These are phyloP conservation scores for Typhlichthys subterraneus DNA, from an alignment of 2,797 vertebrate species.

Conservation along the genomic window DNA sequence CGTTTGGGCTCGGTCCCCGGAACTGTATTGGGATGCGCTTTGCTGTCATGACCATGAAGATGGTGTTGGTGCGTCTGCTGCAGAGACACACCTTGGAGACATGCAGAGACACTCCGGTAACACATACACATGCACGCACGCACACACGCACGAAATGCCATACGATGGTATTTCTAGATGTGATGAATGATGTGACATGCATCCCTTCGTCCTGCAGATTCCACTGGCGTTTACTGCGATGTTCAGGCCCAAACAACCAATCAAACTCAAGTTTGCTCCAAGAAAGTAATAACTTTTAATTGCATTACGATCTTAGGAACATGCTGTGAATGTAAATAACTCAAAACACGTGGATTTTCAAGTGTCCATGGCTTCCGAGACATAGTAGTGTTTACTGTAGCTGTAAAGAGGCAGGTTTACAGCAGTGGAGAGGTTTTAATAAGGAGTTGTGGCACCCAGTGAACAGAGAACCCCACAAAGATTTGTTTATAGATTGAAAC, in stretches of 20 bases:
- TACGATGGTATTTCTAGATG: background rate
- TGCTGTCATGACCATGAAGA: constrained; percentile 79
- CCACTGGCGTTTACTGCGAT: constrained; percentile 38
- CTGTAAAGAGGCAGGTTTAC: no score
- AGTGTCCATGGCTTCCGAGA: no score
- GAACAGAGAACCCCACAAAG: no score
- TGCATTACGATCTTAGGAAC: no score
- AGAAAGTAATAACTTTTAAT: constrained; percentile 32
- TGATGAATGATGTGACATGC: no score
- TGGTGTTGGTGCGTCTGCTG: constrained; percentile 63
- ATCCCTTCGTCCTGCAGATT: background rate
- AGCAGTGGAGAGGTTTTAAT: no score
- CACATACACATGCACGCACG: background rate
- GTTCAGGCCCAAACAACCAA: constrained; percentile 30
- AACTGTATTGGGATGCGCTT: constrained; percentile 87
- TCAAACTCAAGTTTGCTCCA: constrained; percentile 61
- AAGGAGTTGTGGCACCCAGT: no score
- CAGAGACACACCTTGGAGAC: constrained; percentile 78
- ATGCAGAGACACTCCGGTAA: constrained; percentile 82
- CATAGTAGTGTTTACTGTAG: no score
- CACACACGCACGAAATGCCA: background rate
- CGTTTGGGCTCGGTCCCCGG: constrained; percentile 84
- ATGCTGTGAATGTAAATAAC: no score
- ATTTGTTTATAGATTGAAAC: no score
- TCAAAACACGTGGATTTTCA: no score